Percentiles rank a stretch among this genome's conserved stretches.
These are phyloP conservation scores for Eupithecia inturbata DNA, from an alignment of 2,888 invertebrate genomes.

Conservation along the genomic window DNA sequence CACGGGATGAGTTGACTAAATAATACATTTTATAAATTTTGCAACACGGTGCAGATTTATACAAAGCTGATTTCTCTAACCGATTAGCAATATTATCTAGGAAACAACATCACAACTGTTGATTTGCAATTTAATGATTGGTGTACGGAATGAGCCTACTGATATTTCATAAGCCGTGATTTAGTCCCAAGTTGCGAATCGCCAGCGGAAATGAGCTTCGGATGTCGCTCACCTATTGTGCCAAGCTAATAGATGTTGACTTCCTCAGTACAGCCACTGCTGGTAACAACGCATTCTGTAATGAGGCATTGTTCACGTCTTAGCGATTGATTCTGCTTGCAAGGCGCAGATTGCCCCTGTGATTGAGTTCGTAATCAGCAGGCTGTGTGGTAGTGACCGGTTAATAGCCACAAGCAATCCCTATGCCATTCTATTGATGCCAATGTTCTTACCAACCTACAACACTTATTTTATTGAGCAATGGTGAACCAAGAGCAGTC, in stretches of 20 bases:
- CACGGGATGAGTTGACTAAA: too few species aligned
- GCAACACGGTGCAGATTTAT: background rate
- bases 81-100: conserved; percentile 5
- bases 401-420: conserved; percentile 39
- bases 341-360: conserved; percentile 62
- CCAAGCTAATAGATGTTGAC: conserved; percentile 82
- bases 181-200: conserved; percentile 76
- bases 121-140: conserved; percentile 28
- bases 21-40: too few species aligned
- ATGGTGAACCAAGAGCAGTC: conserved; percentile 59
- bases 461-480: conserved; percentile 61
- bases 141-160: conserved; percentile 52
- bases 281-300: conserved; percentile 71
- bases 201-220: conserved; percentile 83
- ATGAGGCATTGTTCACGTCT: conserved; percentile 79
- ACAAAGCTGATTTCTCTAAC: background rate
- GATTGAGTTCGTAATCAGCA: conserved; percentile 60
- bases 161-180: conserved; percentile 65
- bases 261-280: conserved; percentile 77
- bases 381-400: conserved; percentile 41
- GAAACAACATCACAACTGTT: conserved; percentile 18
- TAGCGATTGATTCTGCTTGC: conserved; percentile 70
- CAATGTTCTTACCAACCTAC: conserved; percentile 67
- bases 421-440: conserved; percentile 62
- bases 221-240: conserved; percentile 84